These are phyloP conservation scores for Acanthornis magna DNA, from an alignment of 2,797 vertebrate genomes.

Conservation along the genomic window DNA sequence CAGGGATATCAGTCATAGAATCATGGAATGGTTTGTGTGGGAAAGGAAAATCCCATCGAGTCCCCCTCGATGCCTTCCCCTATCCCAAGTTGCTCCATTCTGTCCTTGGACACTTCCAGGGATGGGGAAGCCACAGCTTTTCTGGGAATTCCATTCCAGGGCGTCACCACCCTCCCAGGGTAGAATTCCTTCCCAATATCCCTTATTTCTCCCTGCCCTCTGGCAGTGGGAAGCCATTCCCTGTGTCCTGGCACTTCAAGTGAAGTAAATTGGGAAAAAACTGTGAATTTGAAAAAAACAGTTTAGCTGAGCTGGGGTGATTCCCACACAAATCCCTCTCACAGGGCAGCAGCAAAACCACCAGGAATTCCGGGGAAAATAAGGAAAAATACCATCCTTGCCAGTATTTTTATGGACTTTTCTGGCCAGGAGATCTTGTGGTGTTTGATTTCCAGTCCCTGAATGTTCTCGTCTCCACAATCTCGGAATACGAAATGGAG, in stretches of 20 bases:
- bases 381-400: accelerated
- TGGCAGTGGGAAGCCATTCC: neutral
- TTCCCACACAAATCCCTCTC: neutral
- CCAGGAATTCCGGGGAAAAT: accelerated
- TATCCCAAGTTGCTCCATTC: accelerated
- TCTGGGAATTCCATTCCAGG: neutral
- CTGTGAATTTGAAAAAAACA: accelerated
- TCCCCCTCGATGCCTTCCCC: accelerated
- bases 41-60: neutral
- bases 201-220: neutral
- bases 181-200: neutral
- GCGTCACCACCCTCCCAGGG: accelerated
- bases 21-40: neutral
- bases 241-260: neutral
- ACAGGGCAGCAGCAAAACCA: neutral
- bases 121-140: neutral
- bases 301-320: neutral
- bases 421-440: neutral
- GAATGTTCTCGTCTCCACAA: accelerated
- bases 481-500: accelerated
- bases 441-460: accelerated
- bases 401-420: neutral
- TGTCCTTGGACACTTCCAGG: neutral
- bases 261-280: neutral
- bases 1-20: neutral